Conservation (phyloP, 2,888 invertebrate genomes). For the Timema cristinae region DNA sequence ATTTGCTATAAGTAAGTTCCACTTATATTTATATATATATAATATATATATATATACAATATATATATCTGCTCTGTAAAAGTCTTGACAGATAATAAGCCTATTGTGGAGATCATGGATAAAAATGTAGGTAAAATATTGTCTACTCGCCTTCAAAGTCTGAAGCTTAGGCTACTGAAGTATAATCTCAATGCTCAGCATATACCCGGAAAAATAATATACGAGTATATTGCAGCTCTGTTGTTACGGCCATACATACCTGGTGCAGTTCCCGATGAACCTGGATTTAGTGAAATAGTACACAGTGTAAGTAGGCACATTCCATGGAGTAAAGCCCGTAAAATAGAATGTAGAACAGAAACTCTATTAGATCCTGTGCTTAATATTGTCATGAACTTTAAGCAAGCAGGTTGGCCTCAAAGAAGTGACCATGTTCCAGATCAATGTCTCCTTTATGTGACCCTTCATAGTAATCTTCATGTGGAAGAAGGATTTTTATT, state of each 20-base stretch:
- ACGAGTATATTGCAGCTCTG: neutral
- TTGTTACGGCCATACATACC: neutral
- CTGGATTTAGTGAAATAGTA: neutral
- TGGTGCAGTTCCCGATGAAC: neutral
- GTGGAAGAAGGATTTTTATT: neutral
- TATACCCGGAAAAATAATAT: neutral
- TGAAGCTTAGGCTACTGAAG: neutral
- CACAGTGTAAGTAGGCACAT: conserved; percentile 8
- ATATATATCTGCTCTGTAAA: conserved; percentile 12
- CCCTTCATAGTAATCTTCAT: neutral
- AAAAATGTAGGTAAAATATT: neutral
- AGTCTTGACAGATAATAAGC: conserved; percentile 20
- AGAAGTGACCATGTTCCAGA: neutral
- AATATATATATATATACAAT: neutral
- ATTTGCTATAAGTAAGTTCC: conserved; percentile 9
- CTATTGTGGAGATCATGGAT: conserved; percentile 13
- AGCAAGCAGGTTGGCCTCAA: neutral
- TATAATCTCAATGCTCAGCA: neutral
- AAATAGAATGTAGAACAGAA: conserved; percentile 4
- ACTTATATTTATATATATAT: neutral
- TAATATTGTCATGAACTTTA: neutral
- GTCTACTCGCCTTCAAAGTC: neutral
- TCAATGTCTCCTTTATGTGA: neutral
- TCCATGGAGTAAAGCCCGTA: neutral
- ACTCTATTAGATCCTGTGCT: neutral